These are phyloP conservation scores for Eulemur coronatus DNA, from an alignment of 2,797 vertebrate species.

Conservation along the genomic window DNA sequence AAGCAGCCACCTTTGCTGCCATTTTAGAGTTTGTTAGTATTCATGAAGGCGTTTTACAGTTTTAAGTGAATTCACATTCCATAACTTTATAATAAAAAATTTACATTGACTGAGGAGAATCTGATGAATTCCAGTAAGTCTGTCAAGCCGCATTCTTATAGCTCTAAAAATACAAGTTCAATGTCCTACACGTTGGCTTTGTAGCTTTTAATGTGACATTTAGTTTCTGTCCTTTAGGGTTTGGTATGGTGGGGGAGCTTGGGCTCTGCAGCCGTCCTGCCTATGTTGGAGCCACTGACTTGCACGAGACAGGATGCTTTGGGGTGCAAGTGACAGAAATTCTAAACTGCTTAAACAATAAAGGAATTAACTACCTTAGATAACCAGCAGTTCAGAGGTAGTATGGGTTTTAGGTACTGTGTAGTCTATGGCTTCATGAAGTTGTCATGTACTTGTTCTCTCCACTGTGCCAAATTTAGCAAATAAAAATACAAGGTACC, in stretches of 20 bases:
- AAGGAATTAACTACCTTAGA: neutral
- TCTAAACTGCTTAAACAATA: neutral
- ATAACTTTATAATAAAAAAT: constrained; percentile 66
- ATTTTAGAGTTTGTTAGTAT: constrained; percentile 62
- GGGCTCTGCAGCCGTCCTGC: neutral
- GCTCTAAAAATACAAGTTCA: constrained; percentile 32
- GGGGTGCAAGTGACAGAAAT: neutral
- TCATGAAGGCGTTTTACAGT: constrained; percentile 62
- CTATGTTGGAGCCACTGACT: neutral
- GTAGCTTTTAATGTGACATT: neutral
- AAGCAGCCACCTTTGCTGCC: neutral
- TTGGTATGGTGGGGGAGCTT: neutral
- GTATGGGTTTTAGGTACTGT: rapidly evolving
- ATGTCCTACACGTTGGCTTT: neutral
- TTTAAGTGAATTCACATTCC: constrained; percentile 41
- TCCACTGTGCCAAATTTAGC: neutral
- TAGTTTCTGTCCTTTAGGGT: neutral
- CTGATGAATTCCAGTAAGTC: constrained; percentile 63
- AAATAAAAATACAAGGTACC: neutral
- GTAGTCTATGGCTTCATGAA: neutral
- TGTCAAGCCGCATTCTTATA: constrained; percentile 24
- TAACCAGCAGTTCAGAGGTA: neutral
- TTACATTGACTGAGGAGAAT: constrained; percentile 69
- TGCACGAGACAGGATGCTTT: neutral
- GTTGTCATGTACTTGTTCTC: neutral